Base-by-base conservation (phyloP, 2,888 invertebrate species). In the Standfussiana lucernea region DNA sequence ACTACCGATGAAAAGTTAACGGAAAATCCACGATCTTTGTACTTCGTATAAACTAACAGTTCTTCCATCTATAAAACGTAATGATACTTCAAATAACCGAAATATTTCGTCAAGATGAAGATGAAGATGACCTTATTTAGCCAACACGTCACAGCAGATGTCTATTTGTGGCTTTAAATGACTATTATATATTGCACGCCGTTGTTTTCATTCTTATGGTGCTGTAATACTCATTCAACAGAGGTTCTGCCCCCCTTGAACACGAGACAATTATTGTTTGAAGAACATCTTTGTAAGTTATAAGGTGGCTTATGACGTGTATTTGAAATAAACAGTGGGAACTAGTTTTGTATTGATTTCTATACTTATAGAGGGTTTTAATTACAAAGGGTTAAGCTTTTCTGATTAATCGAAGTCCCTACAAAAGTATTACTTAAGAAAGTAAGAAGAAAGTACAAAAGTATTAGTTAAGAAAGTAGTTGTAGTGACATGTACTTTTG, bases 91-190 rank as follows among this genome's bases (percentile, higher is more conserved):
- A n/a, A 68, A 84, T 67, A 18, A n/a, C 72, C 50, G 15, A 72
- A 77, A 76, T 79, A 69, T 68, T 84, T 66, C 53, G 72, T 67
- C 64, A 79, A 69, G 61, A 42, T 67, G 40, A 68, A 77, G 65
- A 64, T 70, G 40, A 42, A 72, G 68, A 79, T 70, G 75, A 68
- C 84, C 83, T 70, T 79, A 86, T 88, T 89, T 86, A 59, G 69
- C 79, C 80, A 83, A 87, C 80, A 86, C 18, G 0, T 72, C 88
- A 68, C 89, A 89, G 86, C 88, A 83, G 86, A 82, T 88, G 89
- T 72, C 72, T 77, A 70, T 75, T 72, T 79, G 66, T 82, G 64
- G 37, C 24, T 64, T 77, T 11, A 81, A 81, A 79, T 77, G 62
- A 72, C 84, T 80, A 64, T 88, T 71, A 80, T 77, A 78, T 75